phyloP scores from a whole-genome alignment of 2,888 invertebrate genomes.

The Hipparchia semele region DNA sequence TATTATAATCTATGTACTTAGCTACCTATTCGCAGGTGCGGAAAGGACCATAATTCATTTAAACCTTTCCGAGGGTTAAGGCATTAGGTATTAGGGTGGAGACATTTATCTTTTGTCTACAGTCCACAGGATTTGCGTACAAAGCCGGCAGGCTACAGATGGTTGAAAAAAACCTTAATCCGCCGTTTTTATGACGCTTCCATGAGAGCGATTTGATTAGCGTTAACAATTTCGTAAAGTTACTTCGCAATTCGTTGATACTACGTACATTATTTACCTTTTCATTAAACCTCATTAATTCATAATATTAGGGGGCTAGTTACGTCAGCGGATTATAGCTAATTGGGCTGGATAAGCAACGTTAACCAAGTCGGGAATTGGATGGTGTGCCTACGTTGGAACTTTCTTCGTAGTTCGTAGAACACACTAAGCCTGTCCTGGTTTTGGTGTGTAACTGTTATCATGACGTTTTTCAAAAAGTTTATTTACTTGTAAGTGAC shows the following conservation, averaged over 20 bases:
- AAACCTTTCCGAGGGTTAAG: slow-evolving; percentile 52
- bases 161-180: slow-evolving; percentile 24
- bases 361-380: too few species aligned
- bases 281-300: too few species aligned
- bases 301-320: too few species aligned
- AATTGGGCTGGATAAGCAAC: too few species aligned
- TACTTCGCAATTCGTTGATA: background rate
- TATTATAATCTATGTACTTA: slow-evolving; percentile 8
- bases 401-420: too few species aligned
- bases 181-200: slow-evolving; percentile 13
- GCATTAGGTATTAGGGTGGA: slow-evolving; percentile 52
- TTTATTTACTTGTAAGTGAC: too few species aligned
- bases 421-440: too few species aligned
- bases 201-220: slow-evolving; percentile 9
- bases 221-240: background rate
- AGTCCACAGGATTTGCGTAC: slow-evolving; percentile 24
- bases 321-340: too few species aligned
- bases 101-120: slow-evolving; percentile 52
- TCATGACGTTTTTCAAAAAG: too few species aligned
- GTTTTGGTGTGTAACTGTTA: too few species aligned
- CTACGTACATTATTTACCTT: too few species aligned
- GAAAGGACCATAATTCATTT: slow-evolving; percentile 35
- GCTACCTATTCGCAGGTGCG: slow-evolving; percentile 25
- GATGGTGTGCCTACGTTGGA: too few species aligned
- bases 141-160: slow-evolving; percentile 20